Conservation (phyloP, 2,113 vertebrate species). For the Myotis lucifugus region DNA sequence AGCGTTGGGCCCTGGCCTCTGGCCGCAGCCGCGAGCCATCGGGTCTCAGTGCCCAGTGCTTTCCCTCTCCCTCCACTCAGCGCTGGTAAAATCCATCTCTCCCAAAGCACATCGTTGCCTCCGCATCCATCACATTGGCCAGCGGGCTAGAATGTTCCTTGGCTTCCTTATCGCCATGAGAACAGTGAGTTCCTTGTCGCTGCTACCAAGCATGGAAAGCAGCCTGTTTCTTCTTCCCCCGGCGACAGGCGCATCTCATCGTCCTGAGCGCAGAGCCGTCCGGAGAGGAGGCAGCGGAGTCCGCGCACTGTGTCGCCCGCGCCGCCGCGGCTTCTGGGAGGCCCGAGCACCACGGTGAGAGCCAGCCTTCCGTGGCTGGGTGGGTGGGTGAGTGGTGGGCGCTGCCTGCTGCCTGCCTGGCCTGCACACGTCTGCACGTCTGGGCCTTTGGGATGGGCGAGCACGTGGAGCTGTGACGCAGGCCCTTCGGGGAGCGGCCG, state of each 20-base stretch:
- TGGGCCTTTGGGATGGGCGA: no score
- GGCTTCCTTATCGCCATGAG: not conserved
- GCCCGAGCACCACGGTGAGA: slow-evolving; percentile 83
- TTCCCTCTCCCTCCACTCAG: no score
- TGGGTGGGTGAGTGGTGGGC: not conserved
- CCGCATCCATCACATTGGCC: not conserved
- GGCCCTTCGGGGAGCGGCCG: not conserved
- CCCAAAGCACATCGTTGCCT: not conserved
- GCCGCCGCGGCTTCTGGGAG: slow-evolving; percentile 77
- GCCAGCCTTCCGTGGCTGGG: not conserved
- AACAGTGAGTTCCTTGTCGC: not conserved
- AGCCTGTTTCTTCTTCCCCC: slow-evolving; percentile 23
- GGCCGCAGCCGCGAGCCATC: not conserved
- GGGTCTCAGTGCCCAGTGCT: not conserved
- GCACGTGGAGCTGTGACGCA: not conserved
- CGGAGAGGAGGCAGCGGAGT: slow-evolving; percentile 80
- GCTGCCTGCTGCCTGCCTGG: not conserved
- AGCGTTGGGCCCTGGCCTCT: not conserved
- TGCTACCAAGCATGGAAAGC: not conserved
- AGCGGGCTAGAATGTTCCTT: not conserved
- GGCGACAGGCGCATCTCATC: slow-evolving; percentile 85
- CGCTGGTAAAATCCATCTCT: not conserved
- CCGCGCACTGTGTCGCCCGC: slow-evolving; percentile 83
- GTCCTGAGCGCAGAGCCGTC: slow-evolving; percentile 80
- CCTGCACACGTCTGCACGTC: rapidly evolving